Conservation (phyloP, 1,140 invertebrate species). For the Gonatopus flavifemur region DNA sequence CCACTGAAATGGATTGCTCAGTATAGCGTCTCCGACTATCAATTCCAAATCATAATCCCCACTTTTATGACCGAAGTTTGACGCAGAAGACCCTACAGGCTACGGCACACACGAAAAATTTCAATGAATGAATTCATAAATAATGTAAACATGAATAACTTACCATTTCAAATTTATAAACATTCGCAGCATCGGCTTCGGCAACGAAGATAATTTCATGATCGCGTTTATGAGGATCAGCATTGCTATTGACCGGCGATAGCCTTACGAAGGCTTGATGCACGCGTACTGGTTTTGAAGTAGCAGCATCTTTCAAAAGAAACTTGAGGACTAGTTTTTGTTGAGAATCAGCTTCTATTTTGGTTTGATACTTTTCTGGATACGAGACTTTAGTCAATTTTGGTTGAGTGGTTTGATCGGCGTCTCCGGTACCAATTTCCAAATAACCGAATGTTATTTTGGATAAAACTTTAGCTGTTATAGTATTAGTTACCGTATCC, state of each 20-base stretch:
- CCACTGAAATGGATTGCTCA: conserved; percentile 90
- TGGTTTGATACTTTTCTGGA: conserved; percentile 69
- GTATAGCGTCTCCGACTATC: conserved; percentile 86
- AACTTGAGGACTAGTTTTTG: conserved; percentile 89
- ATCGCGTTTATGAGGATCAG: too few relatives aligned
- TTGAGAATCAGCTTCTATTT: conserved; percentile 81
- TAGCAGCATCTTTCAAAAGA: conserved; percentile 73
- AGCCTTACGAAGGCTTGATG: conserved; percentile 94
- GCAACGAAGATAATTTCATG: conserved; percentile 92
- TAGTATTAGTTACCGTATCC: conserved; percentile 63
- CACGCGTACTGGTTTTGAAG: conserved; percentile 69
- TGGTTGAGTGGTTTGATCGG: conserved; percentile 81
- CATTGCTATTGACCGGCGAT: conserved; percentile 57
- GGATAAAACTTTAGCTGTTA: conserved; percentile 74
- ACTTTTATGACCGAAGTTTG: conserved; percentile 76
- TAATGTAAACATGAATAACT: conserved; percentile 31
- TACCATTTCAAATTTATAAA: conserved; percentile 92
- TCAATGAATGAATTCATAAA: not conserved
- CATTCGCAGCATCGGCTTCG: conserved; percentile 78
- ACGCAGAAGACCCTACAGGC: conserved; percentile 80
- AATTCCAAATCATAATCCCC: conserved; percentile 83
- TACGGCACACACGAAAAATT: conserved; percentile 39
- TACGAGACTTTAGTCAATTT: conserved; percentile 72
- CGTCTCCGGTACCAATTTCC: conserved; percentile 87
- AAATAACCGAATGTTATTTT: conserved; percentile 74